Evolutionary conservation across 2,888 invertebrate species (phyloP).

Genomic region (Barypeithes pellucidus): DNA sequence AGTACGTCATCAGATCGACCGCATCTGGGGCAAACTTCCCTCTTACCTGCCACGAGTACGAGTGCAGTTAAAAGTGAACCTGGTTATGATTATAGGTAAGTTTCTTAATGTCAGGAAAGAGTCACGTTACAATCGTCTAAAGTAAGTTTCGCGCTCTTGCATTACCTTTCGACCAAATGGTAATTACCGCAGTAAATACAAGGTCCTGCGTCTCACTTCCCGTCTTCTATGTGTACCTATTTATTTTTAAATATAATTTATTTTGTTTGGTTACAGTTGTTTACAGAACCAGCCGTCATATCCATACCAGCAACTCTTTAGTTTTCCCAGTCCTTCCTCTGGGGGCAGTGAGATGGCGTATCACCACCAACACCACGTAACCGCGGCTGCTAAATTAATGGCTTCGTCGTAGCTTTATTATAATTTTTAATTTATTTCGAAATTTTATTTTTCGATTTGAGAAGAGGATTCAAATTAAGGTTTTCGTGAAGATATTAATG

Average conservation of each 20-base stretch:
- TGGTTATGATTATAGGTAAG: constrained; percentile 67
- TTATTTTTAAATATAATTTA: background rate
- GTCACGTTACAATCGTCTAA: too few relatives aligned
- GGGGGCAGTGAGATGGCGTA: constrained; percentile 78
- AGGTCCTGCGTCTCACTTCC: too few relatives aligned
- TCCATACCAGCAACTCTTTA: constrained; percentile 75
- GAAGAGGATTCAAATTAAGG: background rate
- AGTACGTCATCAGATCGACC: constrained; percentile 65
- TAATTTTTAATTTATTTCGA: constrained; percentile 27
- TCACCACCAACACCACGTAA: constrained; percentile 89
- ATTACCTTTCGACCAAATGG: too few relatives aligned
- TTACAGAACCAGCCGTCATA: constrained; percentile 68
- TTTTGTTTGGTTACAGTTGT: constrained; percentile 63
- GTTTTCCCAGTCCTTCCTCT: constrained; percentile 65
- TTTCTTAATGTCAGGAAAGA: too few relatives aligned
- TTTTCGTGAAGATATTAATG: too few relatives aligned
- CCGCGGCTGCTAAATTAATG: constrained; percentile 88
- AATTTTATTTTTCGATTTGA: constrained; percentile 19
- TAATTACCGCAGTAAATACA: too few relatives aligned
- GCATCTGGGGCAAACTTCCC: constrained; percentile 75
- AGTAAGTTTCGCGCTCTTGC: too few relatives aligned
- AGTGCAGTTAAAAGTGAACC: constrained; percentile 70
- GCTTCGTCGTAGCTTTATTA: constrained; percentile 79
- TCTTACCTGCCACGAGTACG: constrained; percentile 71
- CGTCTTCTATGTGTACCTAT: too few relatives aligned